These are phyloP conservation scores for Alethe diademata DNA, from an alignment of 2,113 vertebrate species.

Conservation along the genomic window DNA sequence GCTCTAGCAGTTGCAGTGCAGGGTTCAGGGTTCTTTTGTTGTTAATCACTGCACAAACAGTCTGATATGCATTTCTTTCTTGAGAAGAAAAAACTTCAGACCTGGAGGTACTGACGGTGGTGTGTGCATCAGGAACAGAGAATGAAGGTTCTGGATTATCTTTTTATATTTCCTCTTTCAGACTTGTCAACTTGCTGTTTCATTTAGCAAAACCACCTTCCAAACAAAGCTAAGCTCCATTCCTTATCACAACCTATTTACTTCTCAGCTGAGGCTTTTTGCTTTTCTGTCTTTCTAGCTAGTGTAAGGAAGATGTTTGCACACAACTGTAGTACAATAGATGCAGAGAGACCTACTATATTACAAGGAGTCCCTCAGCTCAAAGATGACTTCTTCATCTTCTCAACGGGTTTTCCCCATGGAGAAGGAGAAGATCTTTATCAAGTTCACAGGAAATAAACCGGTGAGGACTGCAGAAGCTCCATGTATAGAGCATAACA, in stretches of 20 bases:
- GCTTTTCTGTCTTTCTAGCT: not conserved
- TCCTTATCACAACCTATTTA: not conserved
- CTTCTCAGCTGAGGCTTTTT: not conserved
- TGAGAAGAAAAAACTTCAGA: not conserved
- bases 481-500: not conserved
- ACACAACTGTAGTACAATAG: not conserved
- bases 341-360: not conserved
- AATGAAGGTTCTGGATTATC: not conserved
- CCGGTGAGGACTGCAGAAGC: not conserved
- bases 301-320: not conserved
- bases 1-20: not conserved
- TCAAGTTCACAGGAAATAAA: not conserved
- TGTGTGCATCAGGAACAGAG: not conserved
- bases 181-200: not conserved
- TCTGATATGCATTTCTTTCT: not conserved
- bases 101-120: accelerated
- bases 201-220: not conserved
- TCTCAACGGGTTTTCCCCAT: not conserved
- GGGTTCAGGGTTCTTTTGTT: not conserved
- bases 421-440: not conserved
- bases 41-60: not conserved
- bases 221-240: not conserved
- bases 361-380: not conserved
- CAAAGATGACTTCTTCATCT: not conserved
- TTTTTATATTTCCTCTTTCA: not conserved